These are phyloP conservation scores for Corythaeola cristata DNA, from an alignment of 2,113 vertebrate species.

Conservation along the genomic window DNA sequence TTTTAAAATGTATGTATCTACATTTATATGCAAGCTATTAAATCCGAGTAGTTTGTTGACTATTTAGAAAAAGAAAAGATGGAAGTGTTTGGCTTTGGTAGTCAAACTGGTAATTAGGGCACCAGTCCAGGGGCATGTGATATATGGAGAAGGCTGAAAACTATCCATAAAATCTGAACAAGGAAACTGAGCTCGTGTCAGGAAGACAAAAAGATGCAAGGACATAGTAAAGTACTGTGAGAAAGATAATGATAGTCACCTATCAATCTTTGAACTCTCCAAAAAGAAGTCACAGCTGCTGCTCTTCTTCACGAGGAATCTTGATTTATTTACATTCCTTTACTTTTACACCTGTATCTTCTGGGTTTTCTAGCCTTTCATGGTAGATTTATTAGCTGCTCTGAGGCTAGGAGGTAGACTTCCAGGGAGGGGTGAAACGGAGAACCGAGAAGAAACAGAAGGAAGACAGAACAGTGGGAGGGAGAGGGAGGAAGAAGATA, in stretches of 20 bases:
- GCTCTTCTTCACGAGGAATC: background rate
- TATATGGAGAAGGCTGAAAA: background rate
- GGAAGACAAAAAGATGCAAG: background rate
- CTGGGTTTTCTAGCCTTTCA: conserved; percentile 1
- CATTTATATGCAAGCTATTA: background rate
- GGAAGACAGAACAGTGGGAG: conserved; percentile 46
- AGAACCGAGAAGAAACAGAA: conserved; percentile 31
- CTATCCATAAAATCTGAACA: background rate
- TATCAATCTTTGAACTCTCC: conserved; percentile 1
- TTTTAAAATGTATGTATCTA: background rate
- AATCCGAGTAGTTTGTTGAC: background rate
- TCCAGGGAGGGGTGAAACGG: conserved; percentile 9
- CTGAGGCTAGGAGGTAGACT: conserved; percentile 18
- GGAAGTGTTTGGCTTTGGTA: background rate
- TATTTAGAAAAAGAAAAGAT: background rate
- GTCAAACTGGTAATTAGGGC: background rate
- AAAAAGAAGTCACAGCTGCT: conserved; percentile 25
- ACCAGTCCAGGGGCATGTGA: background rate
- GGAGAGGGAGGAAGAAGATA: conserved; percentile 31
- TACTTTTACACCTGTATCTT: conserved; percentile 39
- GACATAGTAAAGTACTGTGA: background rate
- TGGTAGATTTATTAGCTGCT: conserved; percentile 66
- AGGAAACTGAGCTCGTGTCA: background rate
- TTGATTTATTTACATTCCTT: background rate
- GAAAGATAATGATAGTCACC: conserved; percentile 30